Base-by-base conservation (phyloP, 1,140 invertebrate species). In the Tetramorium alpestre region DNA sequence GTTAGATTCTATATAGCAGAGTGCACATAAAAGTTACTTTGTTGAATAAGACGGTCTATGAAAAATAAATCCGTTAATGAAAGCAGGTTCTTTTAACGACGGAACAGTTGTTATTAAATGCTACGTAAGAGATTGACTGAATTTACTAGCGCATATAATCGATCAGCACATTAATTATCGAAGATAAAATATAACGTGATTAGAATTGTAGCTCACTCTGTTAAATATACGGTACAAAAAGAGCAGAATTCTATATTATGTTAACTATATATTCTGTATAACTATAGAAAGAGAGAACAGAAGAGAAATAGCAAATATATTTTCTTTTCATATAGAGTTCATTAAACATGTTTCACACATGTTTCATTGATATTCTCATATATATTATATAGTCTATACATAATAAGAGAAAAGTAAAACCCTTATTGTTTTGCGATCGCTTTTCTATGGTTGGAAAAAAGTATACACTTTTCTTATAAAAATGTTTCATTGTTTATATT, bases 401-500 rank as follows among this genome's bases (percentile, higher is more conserved):
- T n/a, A n/a, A n/a, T 54, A 54, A 54, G 5, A 60, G 5, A 65
- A 56, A 70, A 72, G 5, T 82, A 67, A 58, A 44, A 73, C 44
- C 38, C 10, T 81, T 6, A 84, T 60, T 82, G 5, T 56, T 56
- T 81, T 70, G 54, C 16, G 41, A 73, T 60, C 18, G 18, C n/a
- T 62, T 84, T 73, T 84, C 41, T 75, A 49, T 38, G 69, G 18
- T 38, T 60, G 25, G 16, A 60, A 75, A 82, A 47, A 84, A 75
- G n/a, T 62, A 62, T 60, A 73, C 33, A 62, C 4, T 41, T 28
- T 69, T 82, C 11, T 38, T 73, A 28, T 86, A 56, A 72, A 90
- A 90, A 82, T 90, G 69, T 87, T 91, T 92, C 86, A 92, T 91
- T 41, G 22, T 81, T 93, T 90, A 93, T 85, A 49, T 69, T 49